Evolutionary conservation across 2,797 vertebrate genomes (phyloP), one percentile per base, ranked within the genome.

Genomic region (Sebastiscus tertius): DNA sequence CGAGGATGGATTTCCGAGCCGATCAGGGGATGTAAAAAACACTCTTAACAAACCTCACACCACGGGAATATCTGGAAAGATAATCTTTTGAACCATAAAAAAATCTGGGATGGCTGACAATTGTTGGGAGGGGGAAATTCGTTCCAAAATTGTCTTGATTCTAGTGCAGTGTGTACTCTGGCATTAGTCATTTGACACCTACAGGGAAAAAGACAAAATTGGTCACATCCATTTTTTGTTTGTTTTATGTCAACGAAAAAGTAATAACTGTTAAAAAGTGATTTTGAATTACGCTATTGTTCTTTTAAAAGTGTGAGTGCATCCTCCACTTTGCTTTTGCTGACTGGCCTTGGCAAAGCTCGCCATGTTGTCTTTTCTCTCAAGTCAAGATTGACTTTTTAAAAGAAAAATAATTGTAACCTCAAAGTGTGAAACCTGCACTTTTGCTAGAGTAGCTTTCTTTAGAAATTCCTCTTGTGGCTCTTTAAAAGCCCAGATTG

Each of bases 171-270:
- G 42, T 46, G 42, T 42, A 8, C 3, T 16, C 42, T 16, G 42
- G 16, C 42, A 46, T 46, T 73, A 58, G 72, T 85, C 73, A 74
- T 70, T 64, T 77, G 26, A 64, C 26, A 80, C 46, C 36, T 61
- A 69, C 26, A 68, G 27, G 27, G 46, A 63, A 74, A 60, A 76
- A 49, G 33, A 69, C 33, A 26, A 24, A 58, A 13, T 52, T 63
- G 29, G 16, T 73, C 55, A 56, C 10, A 7, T 76, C 18, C 7
- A 31, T 34, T 22, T 22, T 56, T 61, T 33, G 1, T 26, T 33
- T 69, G 2, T 61, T 62, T 36, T 54, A 11, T 56, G 14, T 67
- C 9, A 16, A 13, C 55, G 4, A 63, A 26, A 39, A 60, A 64
- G 34, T 36, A 8, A 0, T 12, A 10, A 36, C 22, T 7, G 4